These are phyloP conservation scores for Myotis yumanensis DNA, from an alignment of 2,113 vertebrate species.

Conservation along the genomic window DNA sequence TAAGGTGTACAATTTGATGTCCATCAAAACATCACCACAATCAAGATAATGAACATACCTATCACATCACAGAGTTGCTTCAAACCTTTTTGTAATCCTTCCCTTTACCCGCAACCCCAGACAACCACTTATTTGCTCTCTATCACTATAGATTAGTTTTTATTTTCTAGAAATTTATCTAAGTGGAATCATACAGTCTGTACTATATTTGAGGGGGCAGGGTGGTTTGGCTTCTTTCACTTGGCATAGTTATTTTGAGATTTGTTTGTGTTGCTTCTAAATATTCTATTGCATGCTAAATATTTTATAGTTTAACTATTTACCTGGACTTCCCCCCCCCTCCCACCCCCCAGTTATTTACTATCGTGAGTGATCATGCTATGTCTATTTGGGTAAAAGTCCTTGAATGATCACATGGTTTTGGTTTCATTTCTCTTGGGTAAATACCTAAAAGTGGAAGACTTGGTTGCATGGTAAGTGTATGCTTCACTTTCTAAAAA, in stretches of 20 bases:
- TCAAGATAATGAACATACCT: neutral
- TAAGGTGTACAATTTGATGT: neutral
- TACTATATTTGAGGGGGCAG: no score
- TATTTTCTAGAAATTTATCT: slow-evolving; percentile 18
- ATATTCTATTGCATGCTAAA: neutral
- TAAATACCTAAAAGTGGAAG: neutral
- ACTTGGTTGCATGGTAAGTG: no score
- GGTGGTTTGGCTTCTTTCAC: neutral
- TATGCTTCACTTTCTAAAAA: no score
- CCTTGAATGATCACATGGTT: neutral
- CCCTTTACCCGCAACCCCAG: neutral
- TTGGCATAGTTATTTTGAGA: neutral
- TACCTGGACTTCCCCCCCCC: neutral
- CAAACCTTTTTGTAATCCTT: neutral
- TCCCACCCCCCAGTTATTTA: neutral
- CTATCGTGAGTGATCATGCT: neutral
- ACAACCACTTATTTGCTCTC: neutral
- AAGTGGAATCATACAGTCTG: neutral
- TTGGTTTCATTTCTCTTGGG: neutral
- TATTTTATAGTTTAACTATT: neutral
- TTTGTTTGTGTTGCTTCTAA: neutral
- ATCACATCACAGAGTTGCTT: neutral
- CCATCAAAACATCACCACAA: neutral
- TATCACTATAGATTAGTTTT: neutral
- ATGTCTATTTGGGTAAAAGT: neutral